Base-by-base conservation (phyloP, 2,797 vertebrate species). In the Phyllotis vaccarum region DNA sequence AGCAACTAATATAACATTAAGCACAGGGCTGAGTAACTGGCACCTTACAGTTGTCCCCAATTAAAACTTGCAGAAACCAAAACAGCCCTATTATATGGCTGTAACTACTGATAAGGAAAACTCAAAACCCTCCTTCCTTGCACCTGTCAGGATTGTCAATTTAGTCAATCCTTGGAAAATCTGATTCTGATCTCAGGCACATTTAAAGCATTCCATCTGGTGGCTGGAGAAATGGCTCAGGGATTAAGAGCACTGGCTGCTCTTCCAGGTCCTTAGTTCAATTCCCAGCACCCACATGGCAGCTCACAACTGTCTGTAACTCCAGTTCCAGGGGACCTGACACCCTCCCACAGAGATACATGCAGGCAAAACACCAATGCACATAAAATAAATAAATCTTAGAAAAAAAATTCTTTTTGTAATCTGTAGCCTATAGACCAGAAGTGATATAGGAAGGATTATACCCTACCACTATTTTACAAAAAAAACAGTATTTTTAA, bases 131-230 rank as follows among this genome's bases (percentile, higher is more conserved):
- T 22, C 24, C 22, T 68, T 79, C 37, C 29, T 94, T 92, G 70
- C 62, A 75, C n/a, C 58, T 88, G 52, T 87, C 52, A 80, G 19
- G 34, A 21, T 82, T 86, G 79, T 70, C 76, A 82, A 89, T 83
- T 49, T 90, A 13, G 88, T 87, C 64, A 90, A 34, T 86, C 72
- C 52, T 90, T 96, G 52, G 78, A 37, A 95, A 91, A 93, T 60
- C 24, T 79, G 70, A 90, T 74, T 92, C 34, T 87, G 24, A 94
- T 81, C 72, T 87, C 74, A 79, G 83, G 90, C 31, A 94, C 37
- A 66, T 21, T 93, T 87, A 79, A 91, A 93, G 21, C 7, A 29
- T 13, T 74, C 60, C 85, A 94, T 60, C 43, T 75, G 46, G 9
- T 5, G 46, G 46, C 46, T 49, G 9, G 46, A 49, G 46, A 49